Percentiles rank a stretch among this genome's conserved stretches.
These are phyloP conservation scores for Molossus alvarezi DNA, from an alignment of 2,797 vertebrate genomes.

Conservation along the genomic window DNA sequence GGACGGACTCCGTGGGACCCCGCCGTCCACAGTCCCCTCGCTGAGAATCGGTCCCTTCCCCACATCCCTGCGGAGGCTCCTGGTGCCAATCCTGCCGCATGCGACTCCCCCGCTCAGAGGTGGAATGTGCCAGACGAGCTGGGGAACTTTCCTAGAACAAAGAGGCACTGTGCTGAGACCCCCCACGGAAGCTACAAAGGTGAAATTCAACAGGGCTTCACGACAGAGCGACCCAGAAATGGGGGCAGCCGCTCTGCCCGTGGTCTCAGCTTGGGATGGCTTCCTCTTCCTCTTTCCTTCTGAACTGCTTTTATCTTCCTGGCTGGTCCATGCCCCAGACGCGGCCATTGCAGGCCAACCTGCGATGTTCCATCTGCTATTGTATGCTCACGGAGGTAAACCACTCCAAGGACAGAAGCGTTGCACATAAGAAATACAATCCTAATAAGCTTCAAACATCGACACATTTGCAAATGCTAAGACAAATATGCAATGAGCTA, in stretches of 20 bases:
- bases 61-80: neutral
- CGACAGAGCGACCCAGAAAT: neutral
- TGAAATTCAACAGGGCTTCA: neutral
- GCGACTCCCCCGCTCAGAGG: neutral
- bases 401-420: neutral
- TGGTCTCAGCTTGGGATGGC: no score
- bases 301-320: neutral
- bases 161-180: neutral
- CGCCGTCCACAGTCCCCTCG: neutral
- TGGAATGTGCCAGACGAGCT: neutral
- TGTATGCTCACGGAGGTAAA: neutral
- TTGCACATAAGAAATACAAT: neutral
- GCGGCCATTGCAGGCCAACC: neutral
- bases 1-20: neutral
- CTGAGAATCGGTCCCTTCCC: neutral
- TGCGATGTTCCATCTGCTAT: neutral
- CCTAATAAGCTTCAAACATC: neutral
- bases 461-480: neutral
- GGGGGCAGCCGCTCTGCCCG: neutral
- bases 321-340: neutral
- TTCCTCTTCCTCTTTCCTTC: neutral
- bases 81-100: neutral
- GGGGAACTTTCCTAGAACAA: neutral
- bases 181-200: neutral
- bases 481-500: neutral